Conservation (phyloP, 2,888 invertebrate genomes). For the Calephelis perditalis region DNA sequence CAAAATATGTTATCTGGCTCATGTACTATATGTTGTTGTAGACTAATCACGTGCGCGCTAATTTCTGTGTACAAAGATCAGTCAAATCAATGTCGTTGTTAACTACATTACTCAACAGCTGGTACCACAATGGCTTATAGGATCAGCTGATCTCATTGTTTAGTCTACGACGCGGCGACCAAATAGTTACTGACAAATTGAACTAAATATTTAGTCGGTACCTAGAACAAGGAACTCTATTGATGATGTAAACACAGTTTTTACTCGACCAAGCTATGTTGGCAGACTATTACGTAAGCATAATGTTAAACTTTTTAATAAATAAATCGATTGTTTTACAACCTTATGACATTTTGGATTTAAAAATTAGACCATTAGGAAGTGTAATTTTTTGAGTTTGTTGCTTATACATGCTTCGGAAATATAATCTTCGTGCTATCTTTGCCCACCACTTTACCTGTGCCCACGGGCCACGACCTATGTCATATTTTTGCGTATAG, state of each 20-base stretch:
- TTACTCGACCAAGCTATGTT: not conserved
- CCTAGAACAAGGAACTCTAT: slow-evolving; percentile 16
- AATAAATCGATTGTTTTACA: not conserved
- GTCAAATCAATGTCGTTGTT: slow-evolving; percentile 51
- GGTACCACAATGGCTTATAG: slow-evolving; percentile 22
- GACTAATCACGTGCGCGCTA: slow-evolving; percentile 6
- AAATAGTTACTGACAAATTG: slow-evolving; percentile 39
- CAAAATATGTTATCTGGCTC: too few relatives aligned
- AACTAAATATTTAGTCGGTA: slow-evolving; percentile 21
- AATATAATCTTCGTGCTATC: too few relatives aligned
- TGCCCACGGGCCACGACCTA: too few relatives aligned
- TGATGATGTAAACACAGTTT: slow-evolving; percentile 1
- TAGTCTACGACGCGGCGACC: slow-evolving; percentile 59
- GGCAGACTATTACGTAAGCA: not conserved
- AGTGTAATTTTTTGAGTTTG: too few relatives aligned
- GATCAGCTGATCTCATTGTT: slow-evolving; percentile 72
- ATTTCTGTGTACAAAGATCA: slow-evolving; percentile 16
- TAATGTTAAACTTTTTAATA: not conserved
- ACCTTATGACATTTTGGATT: too few relatives aligned
- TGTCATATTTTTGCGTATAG: too few relatives aligned
- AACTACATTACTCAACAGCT: slow-evolving; percentile 32
- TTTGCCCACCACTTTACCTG: too few relatives aligned
- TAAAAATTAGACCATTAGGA: too few relatives aligned
- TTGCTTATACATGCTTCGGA: too few relatives aligned
- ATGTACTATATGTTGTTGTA: too few relatives aligned